These are phyloP conservation scores for Panthera tigris DNA, from an alignment of 2,113 vertebrate species.

Conservation along the genomic window DNA sequence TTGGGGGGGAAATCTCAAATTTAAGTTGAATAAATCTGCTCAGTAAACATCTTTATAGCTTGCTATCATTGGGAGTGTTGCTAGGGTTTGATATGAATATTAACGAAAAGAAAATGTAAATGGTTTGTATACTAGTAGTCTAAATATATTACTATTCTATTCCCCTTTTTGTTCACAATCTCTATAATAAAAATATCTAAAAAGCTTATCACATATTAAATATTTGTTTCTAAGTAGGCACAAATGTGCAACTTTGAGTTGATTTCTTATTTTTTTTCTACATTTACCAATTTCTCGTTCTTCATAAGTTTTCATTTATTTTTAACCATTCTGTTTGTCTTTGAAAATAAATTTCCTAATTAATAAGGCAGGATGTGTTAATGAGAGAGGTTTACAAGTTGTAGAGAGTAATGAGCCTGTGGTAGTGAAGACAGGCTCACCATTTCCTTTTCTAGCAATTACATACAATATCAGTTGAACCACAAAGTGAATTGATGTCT, in stretches of 20 bases:
- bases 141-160: neutral
- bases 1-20: neutral
- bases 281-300: neutral
- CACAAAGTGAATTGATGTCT: neutral
- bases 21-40: constrained; percentile 12
- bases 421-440: neutral
- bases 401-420: neutral
- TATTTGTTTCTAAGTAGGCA: neutral
- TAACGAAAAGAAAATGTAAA: neutral
- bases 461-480: neutral
- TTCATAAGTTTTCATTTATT: neutral
- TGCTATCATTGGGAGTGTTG: neutral
- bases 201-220: neutral
- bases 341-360: neutral
- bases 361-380: neutral
- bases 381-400: neutral
- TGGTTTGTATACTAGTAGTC: neutral
- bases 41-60: neutral
- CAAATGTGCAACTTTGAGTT: neutral
- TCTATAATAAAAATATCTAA: neutral
- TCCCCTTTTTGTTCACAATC: neutral
- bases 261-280: neutral
- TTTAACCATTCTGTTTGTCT: constrained; percentile 12
- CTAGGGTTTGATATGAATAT: neutral
- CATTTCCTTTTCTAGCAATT: neutral